Base-by-base conservation (phyloP, 2,888 invertebrate species). In the Drosophila mayaguana region DNA sequence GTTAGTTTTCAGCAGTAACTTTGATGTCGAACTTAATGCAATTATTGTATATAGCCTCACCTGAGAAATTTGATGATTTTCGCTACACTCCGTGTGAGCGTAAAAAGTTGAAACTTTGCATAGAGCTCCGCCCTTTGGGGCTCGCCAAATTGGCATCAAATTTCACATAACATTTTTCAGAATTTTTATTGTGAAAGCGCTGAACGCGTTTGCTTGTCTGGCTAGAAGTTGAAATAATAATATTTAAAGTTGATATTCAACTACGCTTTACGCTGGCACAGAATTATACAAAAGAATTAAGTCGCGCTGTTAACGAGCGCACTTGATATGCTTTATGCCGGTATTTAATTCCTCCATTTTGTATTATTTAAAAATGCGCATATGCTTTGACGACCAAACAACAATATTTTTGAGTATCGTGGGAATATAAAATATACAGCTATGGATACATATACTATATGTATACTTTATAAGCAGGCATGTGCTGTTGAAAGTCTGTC, bases 281-380 rank as follows among this genome's bases (percentile, higher is more conserved):
- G 22, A 53, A 22, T 14, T 1, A 22, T 22, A 36, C 9, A 36
- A 11, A 1, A 9, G 22, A 16, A 36, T 36, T 22, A 1, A 53
- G 22, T 20, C 16, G 34, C 51, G 20, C 9, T 16, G 16, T 22
- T 22, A 61, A 61, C 53, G 32, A 53, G n/a, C 34, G 11, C 6
- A n/a, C 34, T 14, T 38, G 20, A 56, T 63, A 28, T 63, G 14
- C 36, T 55, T 36, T 45, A 18, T 28, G 45, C 9, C 2, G 34
- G 45, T n/a, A 22, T 14, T 42, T 56, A 32, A 56, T 32, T 56
- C 36, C n/a, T 9, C 18, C 43, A 18, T 32, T 34, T 50, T 50
- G 14, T 14, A 14, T 67, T 76, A 72, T 72, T 76, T 68, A 76
- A 64, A 72, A 76, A 76, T 77, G 77, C 57, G 72, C 78, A 77